These are phyloP conservation scores for Chlamydotis undulata DNA, from an alignment of 2,113 vertebrate species.

Conservation along the genomic window DNA sequence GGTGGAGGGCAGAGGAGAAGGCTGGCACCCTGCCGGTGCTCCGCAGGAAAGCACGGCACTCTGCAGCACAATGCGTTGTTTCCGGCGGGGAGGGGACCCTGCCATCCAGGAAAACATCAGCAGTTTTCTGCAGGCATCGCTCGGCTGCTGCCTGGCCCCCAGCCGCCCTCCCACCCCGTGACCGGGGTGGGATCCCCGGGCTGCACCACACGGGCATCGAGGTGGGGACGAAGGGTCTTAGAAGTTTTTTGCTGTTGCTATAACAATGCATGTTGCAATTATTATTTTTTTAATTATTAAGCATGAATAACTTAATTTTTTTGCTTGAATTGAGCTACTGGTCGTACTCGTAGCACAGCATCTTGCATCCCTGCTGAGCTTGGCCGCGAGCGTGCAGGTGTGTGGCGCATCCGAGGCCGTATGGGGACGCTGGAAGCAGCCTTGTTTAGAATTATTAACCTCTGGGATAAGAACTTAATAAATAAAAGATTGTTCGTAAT, in stretches of 20 bases:
- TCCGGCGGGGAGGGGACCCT: constrained; percentile 58
- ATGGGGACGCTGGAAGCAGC: neutral
- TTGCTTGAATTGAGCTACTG: neutral
- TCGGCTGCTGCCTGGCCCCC: neutral
- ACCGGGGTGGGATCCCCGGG: fast-evolving
- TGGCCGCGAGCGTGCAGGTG: neutral
- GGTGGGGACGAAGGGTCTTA: neutral
- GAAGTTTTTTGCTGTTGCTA: neutral
- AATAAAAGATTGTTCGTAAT: neutral
- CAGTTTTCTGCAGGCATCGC: neutral
- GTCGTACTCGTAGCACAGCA: fast-evolving
- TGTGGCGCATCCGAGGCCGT: fast-evolving
- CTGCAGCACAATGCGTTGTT: constrained; percentile 32
- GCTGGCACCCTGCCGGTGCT: fast-evolving
- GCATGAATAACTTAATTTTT: neutral
- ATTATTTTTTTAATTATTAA: neutral
- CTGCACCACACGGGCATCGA: fast-evolving
- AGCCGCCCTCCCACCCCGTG: neutral
- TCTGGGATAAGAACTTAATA: neutral
- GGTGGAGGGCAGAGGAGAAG: neutral
- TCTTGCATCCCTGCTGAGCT: neutral
- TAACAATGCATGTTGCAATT: neutral
- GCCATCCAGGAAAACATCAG: constrained; percentile 50
- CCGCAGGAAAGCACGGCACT: neutral
- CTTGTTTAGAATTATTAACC: neutral